Evolutionary conservation across 2,113 vertebrate species (phyloP), one percentile per base, ranked within the genome.

Genomic region (Garra rufa): DNA sequence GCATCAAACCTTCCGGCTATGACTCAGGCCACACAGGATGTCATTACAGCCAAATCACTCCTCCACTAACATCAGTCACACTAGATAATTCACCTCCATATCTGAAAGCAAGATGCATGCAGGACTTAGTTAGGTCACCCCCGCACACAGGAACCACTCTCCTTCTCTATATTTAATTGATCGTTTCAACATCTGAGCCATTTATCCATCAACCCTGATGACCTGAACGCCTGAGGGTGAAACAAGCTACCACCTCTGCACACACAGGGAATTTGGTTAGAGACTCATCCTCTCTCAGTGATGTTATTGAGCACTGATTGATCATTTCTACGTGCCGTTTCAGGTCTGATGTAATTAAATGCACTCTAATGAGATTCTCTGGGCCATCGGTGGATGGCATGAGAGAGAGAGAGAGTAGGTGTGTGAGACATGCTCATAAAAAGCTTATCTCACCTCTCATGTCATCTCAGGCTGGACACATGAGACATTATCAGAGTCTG

Each of bases 271-370:
- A 67, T 80, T 21, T 7, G 1, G 3, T 24, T 78, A 15, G 19
- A 11, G 3, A 30, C 38, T 61, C 43, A 30, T 9, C 28, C 8
- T 76, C 21, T 48, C 41, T 50, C 38, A 48, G 4, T 46, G 9
- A 48, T 46, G n/a, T 65, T 48, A 65, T 30, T 46, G 26, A 80
- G 15, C 77, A 65, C 43, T 48, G 43, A 80, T 67, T 48, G 24
- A 80, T n/a, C 26, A 50, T 81, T 44, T 30, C 74, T 65, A 84
- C 21, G 41, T 74, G 65, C 26, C 43, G 52, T 13, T 76, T 73
- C 70, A 43, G 76, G 48, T 11, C 15, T 83, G 76, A 41, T 81
- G 70, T 84, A 87, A 87, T 84, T 84, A 87, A 87, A 84, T 24
- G 46, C 4, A 6, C 57, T 55, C 57, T 87, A 52, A 84, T 80